A percentile compares a stretch with the other conserved stretches of the same genome.
Conservation (phyloP, 2,113 vertebrate genomes). For the Vulpes vulpes region DNA sequence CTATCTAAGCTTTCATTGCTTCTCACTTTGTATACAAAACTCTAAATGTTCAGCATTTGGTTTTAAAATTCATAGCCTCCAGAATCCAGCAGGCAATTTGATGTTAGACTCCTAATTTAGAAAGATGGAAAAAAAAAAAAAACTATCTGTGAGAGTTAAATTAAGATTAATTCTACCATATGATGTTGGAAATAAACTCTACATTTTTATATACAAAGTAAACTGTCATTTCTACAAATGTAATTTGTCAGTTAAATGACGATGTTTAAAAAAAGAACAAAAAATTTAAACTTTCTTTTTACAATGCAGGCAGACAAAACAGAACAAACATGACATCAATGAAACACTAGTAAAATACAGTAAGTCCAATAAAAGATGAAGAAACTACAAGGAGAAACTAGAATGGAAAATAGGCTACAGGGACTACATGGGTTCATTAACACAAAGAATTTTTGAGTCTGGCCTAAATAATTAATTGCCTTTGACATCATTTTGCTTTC, state of each 20-base stretch:
- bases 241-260: conserved; percentile 82
- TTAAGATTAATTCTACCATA: conserved; percentile 54
- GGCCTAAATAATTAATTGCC: conserved; percentile 92
- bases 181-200: conserved; percentile 58
- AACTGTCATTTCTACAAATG: conserved; percentile 78
- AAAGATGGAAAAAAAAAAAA: not conserved
- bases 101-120: conserved; percentile 70
- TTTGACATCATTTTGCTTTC: conserved; percentile 94
- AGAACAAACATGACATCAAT: conserved; percentile 88
- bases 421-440: conserved; percentile 89
- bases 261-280: conserved; percentile 79
- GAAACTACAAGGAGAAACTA: conserved; percentile 89
- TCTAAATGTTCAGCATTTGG: conserved; percentile 55
- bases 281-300: conserved; percentile 84
- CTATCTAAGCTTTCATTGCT: conserved; percentile 65
- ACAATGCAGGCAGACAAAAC: conserved; percentile 89
- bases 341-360: conserved; percentile 89
- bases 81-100: conserved; percentile 68
- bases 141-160: conserved; percentile 58
- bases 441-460: conserved; percentile 95
- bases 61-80: conserved; percentile 69
- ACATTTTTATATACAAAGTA: conserved; percentile 49
- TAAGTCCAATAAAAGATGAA: conserved; percentile 90
- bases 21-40: conserved; percentile 54
- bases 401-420: conserved; percentile 91